Conservation (phyloP, 2,113 vertebrate genomes). For the Cyprinodon tularosa region DNA sequence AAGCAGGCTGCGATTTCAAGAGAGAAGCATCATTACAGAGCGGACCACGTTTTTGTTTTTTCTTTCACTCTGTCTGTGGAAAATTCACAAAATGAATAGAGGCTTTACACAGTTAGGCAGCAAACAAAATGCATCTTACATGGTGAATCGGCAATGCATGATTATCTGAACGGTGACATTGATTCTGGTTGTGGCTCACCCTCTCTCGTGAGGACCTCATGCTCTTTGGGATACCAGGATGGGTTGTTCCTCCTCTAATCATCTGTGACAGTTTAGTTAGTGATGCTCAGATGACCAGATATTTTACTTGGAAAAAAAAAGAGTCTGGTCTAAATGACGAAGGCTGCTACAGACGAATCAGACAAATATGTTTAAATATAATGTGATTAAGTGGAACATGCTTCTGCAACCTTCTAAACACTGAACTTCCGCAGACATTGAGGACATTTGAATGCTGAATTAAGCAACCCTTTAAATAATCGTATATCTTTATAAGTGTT, state of each 20-base stretch:
- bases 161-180: slow-evolving; percentile 78
- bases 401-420: slow-evolving; percentile 26
- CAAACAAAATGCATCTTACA: slow-evolving; percentile 82
- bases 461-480: background rate
- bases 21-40: slow-evolving; percentile 41
- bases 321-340: slow-evolving; percentile 48
- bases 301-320: slow-evolving; percentile 64
- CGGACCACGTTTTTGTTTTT: slow-evolving; percentile 45
- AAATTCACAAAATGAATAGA: slow-evolving; percentile 75
- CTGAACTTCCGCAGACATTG: slow-evolving; percentile 10
- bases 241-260: slow-evolving; percentile 76
- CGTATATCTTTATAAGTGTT: background rate
- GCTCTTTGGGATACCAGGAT: slow-evolving; percentile 73
- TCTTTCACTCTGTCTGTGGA: slow-evolving; percentile 23
- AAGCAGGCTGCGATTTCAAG: slow-evolving; percentile 38
- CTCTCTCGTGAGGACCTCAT: slow-evolving; percentile 78
- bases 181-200: slow-evolving; percentile 68
- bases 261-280: slow-evolving; percentile 77
- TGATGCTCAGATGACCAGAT: slow-evolving; percentile 78
- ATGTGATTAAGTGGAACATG: slow-evolving; percentile 49
- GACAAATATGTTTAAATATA: slow-evolving; percentile 43
- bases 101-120: slow-evolving; percentile 69
- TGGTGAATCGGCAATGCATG: slow-evolving; percentile 75
- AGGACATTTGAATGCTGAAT: background rate
- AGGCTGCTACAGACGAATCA: slow-evolving; percentile 33